Evolutionary conservation across 2,797 vertebrate genomes (phyloP), one percentile per base, ranked within the genome.

Genomic region (Emydoidea blandingii): DNA sequence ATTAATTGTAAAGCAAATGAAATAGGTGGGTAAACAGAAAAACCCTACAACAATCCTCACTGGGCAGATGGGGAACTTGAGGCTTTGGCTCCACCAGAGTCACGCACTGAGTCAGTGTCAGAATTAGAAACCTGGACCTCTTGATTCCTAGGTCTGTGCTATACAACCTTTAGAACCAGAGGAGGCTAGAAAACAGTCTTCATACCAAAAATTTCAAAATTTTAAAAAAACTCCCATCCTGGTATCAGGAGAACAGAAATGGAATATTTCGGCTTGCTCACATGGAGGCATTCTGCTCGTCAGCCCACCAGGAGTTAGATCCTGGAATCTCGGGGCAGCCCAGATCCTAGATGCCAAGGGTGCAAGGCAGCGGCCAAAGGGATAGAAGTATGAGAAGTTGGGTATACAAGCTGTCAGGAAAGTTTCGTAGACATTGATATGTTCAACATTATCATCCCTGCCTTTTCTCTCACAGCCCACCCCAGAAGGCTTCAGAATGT

Each of bases 41-140:
- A 76, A 50, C n/a, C 41, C 15, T 1, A 0, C 27, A 11, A 31
- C 44, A 59, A 53, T 19, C 18, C 12, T n/a, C 29, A 5, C 44
- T 57, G 18, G 25, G 12, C 12, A 65, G 83, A 83, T n/a, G 21
- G 65, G 5, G 37, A 79, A 72, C 57, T 18, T 21, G 0, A 5
- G 86, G 12, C 8, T n/a, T 37, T 57, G 12, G 2, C 78, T 87
- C 31, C 65, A 9, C 3, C 15, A 81, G n/a, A 10, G 25, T 53
- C 44, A 59, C 8, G 83, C 2, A 78, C 27, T 56, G 56, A 52
- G 21, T 68, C 5, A 83, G n/a, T 49, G 52, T 7, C 27, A 59
- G 11, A 79, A 31, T 29, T 0, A 62, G 29, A 65, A 52, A 16
- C 31, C 78, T 72, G 56, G 34, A 89, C 8, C 25, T 27, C 23